These are phyloP conservation scores for Acanthosepion esculentum DNA, from an alignment of 2,888 invertebrate genomes.

Conservation along the genomic window DNA sequence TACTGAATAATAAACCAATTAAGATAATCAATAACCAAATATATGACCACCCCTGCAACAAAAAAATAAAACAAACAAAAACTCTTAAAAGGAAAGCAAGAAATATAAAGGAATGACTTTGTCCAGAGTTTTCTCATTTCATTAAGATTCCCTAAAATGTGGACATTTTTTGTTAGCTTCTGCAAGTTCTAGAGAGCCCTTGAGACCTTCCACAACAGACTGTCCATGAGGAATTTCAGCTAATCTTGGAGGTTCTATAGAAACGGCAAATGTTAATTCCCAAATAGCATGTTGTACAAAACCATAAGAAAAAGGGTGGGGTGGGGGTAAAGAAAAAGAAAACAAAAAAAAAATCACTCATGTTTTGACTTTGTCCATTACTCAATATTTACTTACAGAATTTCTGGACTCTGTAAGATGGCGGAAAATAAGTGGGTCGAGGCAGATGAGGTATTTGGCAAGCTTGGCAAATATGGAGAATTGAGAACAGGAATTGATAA, in stretches of 20 bases:
- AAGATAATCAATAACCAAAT: background rate
- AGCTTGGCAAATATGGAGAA: background rate
- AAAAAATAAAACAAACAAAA: background rate
- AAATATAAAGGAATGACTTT: background rate
- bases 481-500: background rate
- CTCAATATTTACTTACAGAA: conserved; percentile 4
- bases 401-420: conserved; percentile 18
- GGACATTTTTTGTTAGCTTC: background rate
- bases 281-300: background rate
- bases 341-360: background rate
- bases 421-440: background rate
- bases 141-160: background rate
- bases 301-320: too few relatives aligned
- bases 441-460: background rate
- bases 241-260: background rate
- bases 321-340: background rate
- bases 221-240: conserved; percentile 4
- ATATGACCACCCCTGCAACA: background rate
- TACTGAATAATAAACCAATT: background rate
- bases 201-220: background rate
- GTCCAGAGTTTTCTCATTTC: background rate
- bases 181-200: background rate
- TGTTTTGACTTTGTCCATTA: background rate
- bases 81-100: background rate
- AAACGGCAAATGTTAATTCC: background rate